Percentiles rank a stretch among this genome's conserved stretches.
Evolutionary conservation across 2,113 vertebrate genomes (phyloP).

Genomic region (Calyptommatus sinebrachiatus): DNA sequence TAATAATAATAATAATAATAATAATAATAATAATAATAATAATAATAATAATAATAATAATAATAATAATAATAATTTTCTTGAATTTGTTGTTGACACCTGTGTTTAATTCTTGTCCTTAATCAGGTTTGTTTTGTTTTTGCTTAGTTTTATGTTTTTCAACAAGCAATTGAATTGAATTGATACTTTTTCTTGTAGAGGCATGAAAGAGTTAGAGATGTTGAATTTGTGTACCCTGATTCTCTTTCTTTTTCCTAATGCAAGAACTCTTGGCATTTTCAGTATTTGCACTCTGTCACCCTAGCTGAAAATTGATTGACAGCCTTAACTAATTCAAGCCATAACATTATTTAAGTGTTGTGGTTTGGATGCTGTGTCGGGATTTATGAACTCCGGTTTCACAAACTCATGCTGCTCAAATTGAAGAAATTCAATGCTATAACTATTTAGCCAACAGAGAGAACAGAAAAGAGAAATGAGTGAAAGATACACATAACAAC

Average conservation of each 20-base stretch:
- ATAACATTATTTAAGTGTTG: not conserved
- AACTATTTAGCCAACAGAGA: no score
- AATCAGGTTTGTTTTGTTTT: slow-evolving; percentile 1
- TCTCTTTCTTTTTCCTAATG: slow-evolving; percentile 6
- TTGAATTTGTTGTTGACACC: slow-evolving; percentile 34
- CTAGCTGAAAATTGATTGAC: not conserved
- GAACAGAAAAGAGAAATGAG: no score
- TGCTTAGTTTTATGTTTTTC: not conserved
- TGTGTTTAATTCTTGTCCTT: slow-evolving; percentile 45
- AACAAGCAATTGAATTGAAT: slow-evolving; percentile 32
- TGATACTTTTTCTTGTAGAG: slow-evolving; percentile 27
- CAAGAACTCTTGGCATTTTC: not conserved
- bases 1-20: no score
- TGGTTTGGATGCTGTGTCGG: not conserved
- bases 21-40: no score
- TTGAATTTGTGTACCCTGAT: not conserved
- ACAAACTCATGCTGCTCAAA: no score
- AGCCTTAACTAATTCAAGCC: not conserved
- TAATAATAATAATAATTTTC: no score
- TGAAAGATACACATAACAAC: no score
- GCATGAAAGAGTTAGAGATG: not conserved
- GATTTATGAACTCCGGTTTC: no score
- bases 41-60: no score
- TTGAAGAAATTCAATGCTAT: no score
- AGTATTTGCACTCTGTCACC: not conserved